phyloP scores from a whole-genome alignment of 2,113 vertebrate species.

The Ceuthmochares aereus region DNA sequence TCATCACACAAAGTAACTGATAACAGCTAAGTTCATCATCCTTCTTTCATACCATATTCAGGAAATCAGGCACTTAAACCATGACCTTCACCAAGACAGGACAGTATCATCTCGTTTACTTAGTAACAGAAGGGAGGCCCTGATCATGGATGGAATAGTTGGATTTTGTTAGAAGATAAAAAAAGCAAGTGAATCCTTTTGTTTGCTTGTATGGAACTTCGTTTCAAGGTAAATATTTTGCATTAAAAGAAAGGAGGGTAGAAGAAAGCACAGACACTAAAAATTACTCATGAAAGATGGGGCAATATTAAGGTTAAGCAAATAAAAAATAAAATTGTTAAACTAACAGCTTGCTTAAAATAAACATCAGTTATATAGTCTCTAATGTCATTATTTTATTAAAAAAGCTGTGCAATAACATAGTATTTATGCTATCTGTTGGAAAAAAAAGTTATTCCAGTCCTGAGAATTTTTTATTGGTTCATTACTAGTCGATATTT shows the following conservation, averaged over 20 bases:
- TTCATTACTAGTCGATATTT: not conserved
- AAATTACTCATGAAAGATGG: not conserved
- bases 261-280: not conserved
- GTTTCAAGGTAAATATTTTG: not conserved
- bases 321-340: not conserved
- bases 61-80: constrained; percentile 35
- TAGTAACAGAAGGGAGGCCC: not conserved
- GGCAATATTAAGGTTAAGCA: not conserved
- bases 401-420: not conserved
- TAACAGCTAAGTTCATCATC: constrained; percentile 46
- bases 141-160: not conserved
- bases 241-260: not conserved
- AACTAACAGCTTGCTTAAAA: not conserved
- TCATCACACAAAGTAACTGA: not conserved
- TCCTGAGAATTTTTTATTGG: not conserved
- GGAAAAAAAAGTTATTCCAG: not conserved
- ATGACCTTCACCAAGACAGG: constrained; percentile 17
- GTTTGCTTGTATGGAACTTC: not conserved
- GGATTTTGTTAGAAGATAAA: constrained; percentile 10
- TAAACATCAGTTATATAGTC: not conserved
- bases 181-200: not conserved
- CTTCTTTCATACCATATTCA: constrained; percentile 13
- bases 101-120: not conserved
- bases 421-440: not conserved
- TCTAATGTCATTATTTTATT: not conserved